Conservation (phyloP, 2,888 invertebrate genomes). For the Imbricaverruca yamaguchii region DNA sequence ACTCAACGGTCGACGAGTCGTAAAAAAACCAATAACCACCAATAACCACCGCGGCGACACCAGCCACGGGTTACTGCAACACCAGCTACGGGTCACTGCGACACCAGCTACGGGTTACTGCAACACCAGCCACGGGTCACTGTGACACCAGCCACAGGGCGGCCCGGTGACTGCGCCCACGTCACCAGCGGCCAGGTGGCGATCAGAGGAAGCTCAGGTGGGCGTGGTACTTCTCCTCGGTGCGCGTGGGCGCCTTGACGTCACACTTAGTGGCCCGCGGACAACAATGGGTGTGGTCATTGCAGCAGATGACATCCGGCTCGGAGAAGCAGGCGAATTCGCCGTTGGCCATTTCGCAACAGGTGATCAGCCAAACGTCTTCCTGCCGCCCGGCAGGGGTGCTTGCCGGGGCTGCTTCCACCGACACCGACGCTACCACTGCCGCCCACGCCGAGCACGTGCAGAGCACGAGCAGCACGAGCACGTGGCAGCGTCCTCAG, state of each 20-base stretch:
- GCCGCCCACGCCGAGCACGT: not conserved
- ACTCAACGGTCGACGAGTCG: too few species aligned
- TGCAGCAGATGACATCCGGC: not conserved
- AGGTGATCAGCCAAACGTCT: not conserved
- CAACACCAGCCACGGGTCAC: too few species aligned
- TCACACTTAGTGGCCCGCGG: not conserved
- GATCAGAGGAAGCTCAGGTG: too few species aligned
- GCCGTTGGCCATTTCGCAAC: not conserved
- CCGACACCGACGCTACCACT: not conserved
- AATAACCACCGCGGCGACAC: too few species aligned
- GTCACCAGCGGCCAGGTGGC: too few species aligned
- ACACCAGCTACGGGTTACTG: too few species aligned
- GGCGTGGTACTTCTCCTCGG: not conserved
- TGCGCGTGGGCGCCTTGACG: not conserved
- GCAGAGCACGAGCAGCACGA: not conserved
- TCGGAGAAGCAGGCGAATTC: not conserved
- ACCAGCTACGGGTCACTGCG: too few species aligned
- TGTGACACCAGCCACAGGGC: too few species aligned
- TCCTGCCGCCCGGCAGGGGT: not conserved
- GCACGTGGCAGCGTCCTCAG: not conserved
- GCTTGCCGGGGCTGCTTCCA: not conserved
- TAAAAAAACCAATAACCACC: too few species aligned
- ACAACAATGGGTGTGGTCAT: conserved; percentile 1
- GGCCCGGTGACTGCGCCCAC: too few species aligned
- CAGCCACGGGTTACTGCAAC: too few species aligned